Evolutionary conservation across 64 coral and sea anemone genomes (phyloP), one percentile per base, ranked within the genome.

Genomic region (Trachythela sp.): DNA sequence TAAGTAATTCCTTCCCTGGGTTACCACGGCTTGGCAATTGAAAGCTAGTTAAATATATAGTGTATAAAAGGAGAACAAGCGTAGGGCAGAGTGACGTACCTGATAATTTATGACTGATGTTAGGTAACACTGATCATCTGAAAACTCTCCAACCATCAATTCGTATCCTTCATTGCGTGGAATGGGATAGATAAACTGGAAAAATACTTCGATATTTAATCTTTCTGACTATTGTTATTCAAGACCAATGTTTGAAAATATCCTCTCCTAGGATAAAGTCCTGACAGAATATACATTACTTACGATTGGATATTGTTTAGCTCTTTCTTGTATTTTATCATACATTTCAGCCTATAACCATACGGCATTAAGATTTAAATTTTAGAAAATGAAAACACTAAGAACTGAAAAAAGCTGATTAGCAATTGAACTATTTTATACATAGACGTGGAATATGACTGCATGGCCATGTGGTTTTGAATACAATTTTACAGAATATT

Each of bases 111-210:
- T 86, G 40, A 97, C 90, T 22, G 95, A 94, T 14, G 95, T 97
- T 77, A 97, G 89, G 54, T 94, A 94, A 52, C 90, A 97, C 52
- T 92, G 88, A 77, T 97, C 89, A 27, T 91, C 86, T 54, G 91
- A 88, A 50, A 97, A 97, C 33, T 97, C 95, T 0, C 90, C 90
- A 86, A 90, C 89, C 80, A 97, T 94, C 54, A 94, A 94, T 77
- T 97, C 92, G 71, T 91, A 97, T 64, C 95, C 95, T 71, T 92
- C 86, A 77, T 97, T 85, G 90, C 92, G 92, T 85, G 95, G 95
- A 38, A 97, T n/a, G 77, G 95, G 92, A 34, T 94, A 97, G 30
- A 97, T 90, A 33, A 97, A 97, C 95, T 97, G 86, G 59, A 84
- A 80, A 80, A 39, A 72, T 29, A 35, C 24, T 1, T 72, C 26